Evolutionary conservation across 2,113 vertebrate genomes (phyloP), one percentile per base, ranked within the genome.

Genomic region (Mugil cephalus): DNA sequence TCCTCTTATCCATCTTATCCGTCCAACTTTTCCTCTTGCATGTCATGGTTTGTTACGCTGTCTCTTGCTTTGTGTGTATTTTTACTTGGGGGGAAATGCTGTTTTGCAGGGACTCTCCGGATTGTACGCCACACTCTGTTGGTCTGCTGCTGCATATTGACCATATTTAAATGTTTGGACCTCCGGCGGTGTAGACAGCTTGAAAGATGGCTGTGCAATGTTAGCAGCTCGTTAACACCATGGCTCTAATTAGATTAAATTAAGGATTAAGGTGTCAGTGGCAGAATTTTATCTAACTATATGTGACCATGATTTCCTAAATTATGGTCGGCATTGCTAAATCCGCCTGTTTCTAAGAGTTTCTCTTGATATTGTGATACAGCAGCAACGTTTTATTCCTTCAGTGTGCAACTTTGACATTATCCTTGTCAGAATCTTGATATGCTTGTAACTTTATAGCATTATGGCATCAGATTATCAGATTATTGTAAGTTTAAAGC

Each of bases 1-100:
- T 84, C 72, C 46, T 85, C 65, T 34, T 69, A 69, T 83, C 82
- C 62, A 62, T 77, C n/a, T n/a, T n/a, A n/a, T n/a, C n/a, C n/a
- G 47, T 79, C 42, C 58, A 35, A 61, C 54, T 69, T 43, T 84
- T 89, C 76, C 76, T 85, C 65, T 64, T 74, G 43, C 18, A 40
- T 51, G n/a, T 47, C 9, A 66, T 61, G 76, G 48, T 71, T 70
- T 68, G 54, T 42, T 36, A 7, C 3, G 15, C 12, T 61, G 24
- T 5, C 24, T 30, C 24, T 30, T 30, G 24, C 24, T 30, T 5
- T 30, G 24, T 30, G 24, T 30, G 24, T 30, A 5, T 30, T 30
- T 30, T 30, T 5, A 30, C 24, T 30, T 30, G 2, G 24, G 24
- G n/a, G 5, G 24, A 30, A 30, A 30, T 30, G 24, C 5, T 30